A percentile compares a stretch with the other conserved stretches of the same genome.
phyloP scores from a whole-genome alignment of 2,797 vertebrate species.

The Coracias cyanogaster region DNA sequence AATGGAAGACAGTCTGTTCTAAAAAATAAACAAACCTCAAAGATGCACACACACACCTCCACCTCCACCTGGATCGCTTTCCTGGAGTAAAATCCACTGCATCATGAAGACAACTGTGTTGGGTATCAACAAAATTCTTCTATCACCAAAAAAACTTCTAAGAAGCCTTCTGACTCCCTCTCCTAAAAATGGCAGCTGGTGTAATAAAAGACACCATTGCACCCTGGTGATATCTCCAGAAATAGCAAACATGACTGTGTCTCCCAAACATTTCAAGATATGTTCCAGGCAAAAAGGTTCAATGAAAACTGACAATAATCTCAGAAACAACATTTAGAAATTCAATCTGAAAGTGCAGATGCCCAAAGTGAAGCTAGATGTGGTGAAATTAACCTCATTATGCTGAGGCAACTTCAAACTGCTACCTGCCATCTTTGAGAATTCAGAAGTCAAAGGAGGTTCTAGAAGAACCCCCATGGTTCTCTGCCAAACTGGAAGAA shows the following conservation, averaged over 20 bases:
- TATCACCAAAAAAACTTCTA: background rate
- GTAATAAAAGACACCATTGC: background rate
- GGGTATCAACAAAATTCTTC: background rate
- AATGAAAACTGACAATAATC: background rate
- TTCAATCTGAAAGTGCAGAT: background rate
- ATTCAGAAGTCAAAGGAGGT: background rate
- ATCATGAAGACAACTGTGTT: background rate
- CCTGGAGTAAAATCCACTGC: background rate
- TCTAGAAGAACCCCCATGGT: background rate
- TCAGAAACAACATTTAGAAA: background rate
- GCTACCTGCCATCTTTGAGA: background rate
- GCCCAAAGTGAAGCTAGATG: background rate
- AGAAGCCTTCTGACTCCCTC: background rate
- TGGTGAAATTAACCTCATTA: background rate
- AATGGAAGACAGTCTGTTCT: background rate
- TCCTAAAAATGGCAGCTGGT: background rate
- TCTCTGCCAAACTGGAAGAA: background rate
- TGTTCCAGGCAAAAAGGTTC: background rate
- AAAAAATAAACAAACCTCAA: background rate
- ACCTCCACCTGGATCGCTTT: accelerated
- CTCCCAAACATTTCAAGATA: background rate
- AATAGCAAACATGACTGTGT: background rate
- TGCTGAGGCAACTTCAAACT: background rate
- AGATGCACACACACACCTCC: background rate
- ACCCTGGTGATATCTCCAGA: background rate